A percentile compares a stretch with the other conserved stretches of the same genome.
phyloP scores from a whole-genome alignment of 2,888 invertebrate species.

The Platycheirus albimanus region DNA sequence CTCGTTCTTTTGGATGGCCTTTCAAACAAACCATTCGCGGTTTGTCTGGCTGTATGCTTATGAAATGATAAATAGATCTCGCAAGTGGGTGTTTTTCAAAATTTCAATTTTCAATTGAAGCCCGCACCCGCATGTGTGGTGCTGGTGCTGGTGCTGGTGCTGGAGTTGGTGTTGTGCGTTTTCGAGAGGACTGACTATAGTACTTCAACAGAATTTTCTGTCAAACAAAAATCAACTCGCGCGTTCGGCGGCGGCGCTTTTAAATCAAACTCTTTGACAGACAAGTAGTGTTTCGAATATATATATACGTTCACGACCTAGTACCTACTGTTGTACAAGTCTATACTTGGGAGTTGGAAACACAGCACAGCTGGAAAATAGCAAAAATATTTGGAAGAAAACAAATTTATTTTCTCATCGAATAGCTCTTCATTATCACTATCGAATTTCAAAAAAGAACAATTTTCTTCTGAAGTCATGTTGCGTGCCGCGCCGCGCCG shows the following conservation, averaged over 20 bases:
- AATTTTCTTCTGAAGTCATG: constrained; percentile 60
- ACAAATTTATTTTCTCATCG: constrained; percentile 74
- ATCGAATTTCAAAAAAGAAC: constrained; percentile 69
- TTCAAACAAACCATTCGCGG: constrained; percentile 71
- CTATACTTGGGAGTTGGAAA: too few species aligned
- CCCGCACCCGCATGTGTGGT: constrained; percentile 18
- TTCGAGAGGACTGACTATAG: neutral
- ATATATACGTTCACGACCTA: too few species aligned
- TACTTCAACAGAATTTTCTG: constrained; percentile 69
- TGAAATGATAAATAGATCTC: constrained; percentile 72
- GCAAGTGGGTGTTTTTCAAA: constrained; percentile 67
- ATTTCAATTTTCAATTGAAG: constrained; percentile 47
- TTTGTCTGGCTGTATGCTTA: constrained; percentile 41
- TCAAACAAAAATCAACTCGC: constrained; percentile 73
- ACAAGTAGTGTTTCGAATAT: constrained; percentile 64
- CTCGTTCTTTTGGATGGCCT: constrained; percentile 70
- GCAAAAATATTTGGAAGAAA: constrained; percentile 74
- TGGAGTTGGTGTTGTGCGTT: neutral
- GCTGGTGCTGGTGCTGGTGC: too few species aligned
- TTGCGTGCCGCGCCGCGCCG: constrained; percentile 53
- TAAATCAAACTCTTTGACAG: constrained; percentile 73
- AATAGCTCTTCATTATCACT: constrained; percentile 74
- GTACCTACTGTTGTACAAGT: too few species aligned
- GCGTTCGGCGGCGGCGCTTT: constrained; percentile 71
- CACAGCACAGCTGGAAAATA: constrained; percentile 68